These are phyloP conservation scores for Drosophila mercatorum DNA, from an alignment of 2,888 invertebrate genomes.

Conservation along the genomic window DNA sequence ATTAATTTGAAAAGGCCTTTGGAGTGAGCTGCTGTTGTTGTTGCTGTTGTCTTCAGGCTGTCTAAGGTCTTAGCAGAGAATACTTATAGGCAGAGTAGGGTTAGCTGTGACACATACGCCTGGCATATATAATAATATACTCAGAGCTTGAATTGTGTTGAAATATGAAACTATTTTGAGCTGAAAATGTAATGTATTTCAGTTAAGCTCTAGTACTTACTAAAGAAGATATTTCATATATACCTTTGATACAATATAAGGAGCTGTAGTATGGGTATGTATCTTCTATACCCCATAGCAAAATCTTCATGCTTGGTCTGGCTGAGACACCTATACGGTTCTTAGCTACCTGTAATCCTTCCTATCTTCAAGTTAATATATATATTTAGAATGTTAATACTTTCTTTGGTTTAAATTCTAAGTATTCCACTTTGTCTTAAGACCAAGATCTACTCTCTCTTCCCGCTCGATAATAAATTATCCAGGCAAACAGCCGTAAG, in stretches of 20 bases:
- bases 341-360: background rate
- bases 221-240: too few species aligned
- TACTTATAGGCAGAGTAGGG: background rate
- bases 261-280: too few species aligned
- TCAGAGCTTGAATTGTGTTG: too few species aligned
- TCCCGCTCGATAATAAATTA: background rate
- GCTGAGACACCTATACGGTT: background rate
- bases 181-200: background rate
- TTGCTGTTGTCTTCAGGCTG: conserved; percentile 11
- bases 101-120: background rate
- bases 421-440: background rate
- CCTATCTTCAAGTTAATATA: background rate
- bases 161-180: background rate
- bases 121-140: background rate
- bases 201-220: background rate
- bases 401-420: background rate
- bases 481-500: background rate
- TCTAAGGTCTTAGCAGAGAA: background rate
- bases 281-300: too few species aligned
- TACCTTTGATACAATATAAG: too few species aligned
- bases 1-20: conserved; percentile 72
- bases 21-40: conserved; percentile 28
- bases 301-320: background rate
- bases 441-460: background rate
- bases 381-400: background rate